A percentile compares a stretch with the other conserved stretches of the same genome.
These are phyloP conservation scores for Dasypus novemcinctus DNA, from an alignment of 2,113 vertebrate genomes.

Conservation along the genomic window DNA sequence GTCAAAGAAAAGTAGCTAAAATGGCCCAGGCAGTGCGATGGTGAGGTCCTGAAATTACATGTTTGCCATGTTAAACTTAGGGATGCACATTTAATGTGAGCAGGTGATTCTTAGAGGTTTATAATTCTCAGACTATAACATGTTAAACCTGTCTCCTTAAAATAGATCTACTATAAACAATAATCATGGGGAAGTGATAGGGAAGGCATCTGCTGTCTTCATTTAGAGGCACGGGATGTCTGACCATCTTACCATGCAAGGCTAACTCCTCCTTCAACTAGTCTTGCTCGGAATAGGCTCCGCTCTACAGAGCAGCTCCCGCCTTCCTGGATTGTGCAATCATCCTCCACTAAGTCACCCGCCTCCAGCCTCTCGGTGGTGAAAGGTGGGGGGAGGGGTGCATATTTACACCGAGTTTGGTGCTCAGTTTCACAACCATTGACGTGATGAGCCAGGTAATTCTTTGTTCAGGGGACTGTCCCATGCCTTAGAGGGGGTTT, in stretches of 20 bases:
- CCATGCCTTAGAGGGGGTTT: rapidly evolving
- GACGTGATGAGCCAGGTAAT: not conserved
- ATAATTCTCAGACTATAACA: conserved; percentile 14
- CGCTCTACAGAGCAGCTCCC: not conserved
- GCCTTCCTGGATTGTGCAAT: not conserved
- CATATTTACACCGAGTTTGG: not conserved
- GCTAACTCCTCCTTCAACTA: too few relatives aligned
- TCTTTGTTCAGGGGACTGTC: not conserved
- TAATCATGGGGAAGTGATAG: not conserved
- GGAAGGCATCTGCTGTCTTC: not conserved
- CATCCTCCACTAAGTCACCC: rapidly evolving
- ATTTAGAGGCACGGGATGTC: not conserved
- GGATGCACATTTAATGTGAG: not conserved
- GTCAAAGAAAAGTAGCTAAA: not conserved
- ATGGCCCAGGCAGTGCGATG: rapidly evolving
- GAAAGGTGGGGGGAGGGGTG: rapidly evolving
- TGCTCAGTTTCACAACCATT: rapidly evolving
- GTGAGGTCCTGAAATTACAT: not conserved
- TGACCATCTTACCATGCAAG: rapidly evolving
- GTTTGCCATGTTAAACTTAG: not conserved
- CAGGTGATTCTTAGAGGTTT: not conserved
- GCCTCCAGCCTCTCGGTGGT: rapidly evolving
- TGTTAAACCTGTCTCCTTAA: conserved; percentile 7
- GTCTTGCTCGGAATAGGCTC: not conserved
- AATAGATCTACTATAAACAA: not conserved